Base-by-base conservation (phyloP, 2,113 vertebrate genomes). In the Pomatorhinus ruficollis region DNA sequence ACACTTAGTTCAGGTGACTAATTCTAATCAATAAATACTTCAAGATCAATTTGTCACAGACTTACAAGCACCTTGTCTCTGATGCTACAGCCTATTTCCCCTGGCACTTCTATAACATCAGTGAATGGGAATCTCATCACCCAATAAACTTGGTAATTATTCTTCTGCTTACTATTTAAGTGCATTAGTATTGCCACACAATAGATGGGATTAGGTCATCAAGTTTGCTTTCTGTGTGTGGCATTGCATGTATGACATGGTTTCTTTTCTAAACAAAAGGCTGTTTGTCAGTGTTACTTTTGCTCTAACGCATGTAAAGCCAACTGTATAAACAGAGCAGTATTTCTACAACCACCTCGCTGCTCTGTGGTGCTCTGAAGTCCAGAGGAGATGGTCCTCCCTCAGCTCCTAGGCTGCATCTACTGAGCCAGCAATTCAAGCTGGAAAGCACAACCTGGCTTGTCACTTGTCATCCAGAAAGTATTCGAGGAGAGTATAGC, bases 231-330 rank as follows among this genome's bases (percentile, higher is more conserved):
- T 94, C 86, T 81, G 69, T 75, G 86, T 53, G 65, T 18, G 4
- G 60, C 33, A 17, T 40, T 78, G 69, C 86, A 18, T 61, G 72
- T 91, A 94, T 93, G 95, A 96, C 86, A 42, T 90, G 49, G 80
- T 94, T 94, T 86, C 91, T 94, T 90, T 93, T 71, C 90, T 70
- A 93, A 93, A 97, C 92, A 96, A 96, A 95, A 84, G 76, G 39
- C 64, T 94, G 85, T 94, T 93, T 96, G 93, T 93, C 91, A 96
- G 52, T 92, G 94, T 95, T 95, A 84, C 95, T 93, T 84, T 89
- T 89, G 83, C 86, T 91, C 53, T 71, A 94, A 87, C 3, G 39
- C 77, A 42, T 2, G 30, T 65, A 88, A 86, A 84, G 69, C 69
- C 87, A 57, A 87, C 80, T 57, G 69, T 35, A 65, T 68, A 84